Evolutionary conservation across 2,888 invertebrate genomes (phyloP).

Genomic region (Perdita meconis): DNA sequence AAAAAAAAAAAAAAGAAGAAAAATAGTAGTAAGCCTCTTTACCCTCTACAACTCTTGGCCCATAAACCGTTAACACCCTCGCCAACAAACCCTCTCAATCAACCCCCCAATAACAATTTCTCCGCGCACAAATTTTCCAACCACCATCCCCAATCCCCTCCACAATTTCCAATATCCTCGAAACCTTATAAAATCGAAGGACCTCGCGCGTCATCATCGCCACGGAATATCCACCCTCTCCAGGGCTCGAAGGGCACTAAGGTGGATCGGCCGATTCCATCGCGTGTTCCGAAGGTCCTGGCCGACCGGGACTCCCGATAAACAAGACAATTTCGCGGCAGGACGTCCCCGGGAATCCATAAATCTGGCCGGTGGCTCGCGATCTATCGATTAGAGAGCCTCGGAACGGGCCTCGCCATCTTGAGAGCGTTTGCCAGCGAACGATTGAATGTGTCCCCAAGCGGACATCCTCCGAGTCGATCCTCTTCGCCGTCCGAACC

Average conservation of each 20-base stretch:
- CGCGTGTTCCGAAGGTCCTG: constrained; percentile 53
- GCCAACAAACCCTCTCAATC: no score
- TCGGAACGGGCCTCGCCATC: constrained; percentile 64
- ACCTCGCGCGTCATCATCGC: not conserved
- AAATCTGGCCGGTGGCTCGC: constrained; percentile 74
- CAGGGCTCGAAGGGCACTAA: not conserved
- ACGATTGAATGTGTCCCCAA: constrained; percentile 84
- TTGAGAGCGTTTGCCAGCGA: constrained; percentile 79
- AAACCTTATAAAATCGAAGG: not conserved
- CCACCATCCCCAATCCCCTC: not conserved
- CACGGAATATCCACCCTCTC: not conserved
- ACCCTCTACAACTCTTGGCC: no score
- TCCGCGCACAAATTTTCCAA: not conserved
- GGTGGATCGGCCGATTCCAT: constrained; percentile 35
- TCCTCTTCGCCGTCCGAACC: constrained; percentile 41
- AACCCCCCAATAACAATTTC: not conserved
- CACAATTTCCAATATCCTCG: constrained; percentile 33
- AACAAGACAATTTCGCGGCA: constrained; percentile 82
- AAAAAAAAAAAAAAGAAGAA: no score
- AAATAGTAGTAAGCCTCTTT: no score
- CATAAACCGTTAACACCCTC: no score
- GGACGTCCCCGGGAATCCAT: constrained; percentile 83
- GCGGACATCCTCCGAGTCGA: constrained; percentile 77
- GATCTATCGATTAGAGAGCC: constrained; percentile 54
- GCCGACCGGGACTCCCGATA: constrained; percentile 72